Conservation (phyloP, 2,113 vertebrate genomes). For the Oncorhynchus mykiss region DNA sequence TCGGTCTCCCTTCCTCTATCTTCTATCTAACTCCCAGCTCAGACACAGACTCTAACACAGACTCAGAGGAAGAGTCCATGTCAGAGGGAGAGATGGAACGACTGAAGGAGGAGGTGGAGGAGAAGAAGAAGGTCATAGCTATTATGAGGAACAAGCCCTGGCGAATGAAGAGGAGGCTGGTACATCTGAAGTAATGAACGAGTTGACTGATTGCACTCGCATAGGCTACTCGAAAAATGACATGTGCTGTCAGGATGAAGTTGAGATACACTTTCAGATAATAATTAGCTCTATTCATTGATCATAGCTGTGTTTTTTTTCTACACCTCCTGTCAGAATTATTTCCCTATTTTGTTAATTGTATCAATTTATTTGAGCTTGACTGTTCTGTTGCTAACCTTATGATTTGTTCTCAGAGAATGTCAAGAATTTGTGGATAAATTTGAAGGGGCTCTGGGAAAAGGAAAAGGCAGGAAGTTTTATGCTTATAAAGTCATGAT, state of each 20-base stretch:
- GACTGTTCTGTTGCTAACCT: background rate
- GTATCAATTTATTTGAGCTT: background rate
- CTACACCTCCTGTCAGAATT: background rate
- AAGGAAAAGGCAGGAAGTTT: slow-evolving; percentile 90
- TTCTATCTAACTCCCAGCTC: slow-evolving; percentile 62
- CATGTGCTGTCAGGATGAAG: too few relatives aligned
- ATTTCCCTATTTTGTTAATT: too few relatives aligned
- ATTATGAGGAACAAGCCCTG: slow-evolving; percentile 92
- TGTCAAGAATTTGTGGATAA: slow-evolving; percentile 95
- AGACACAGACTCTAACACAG: slow-evolving; percentile 69
- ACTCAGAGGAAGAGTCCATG: slow-evolving; percentile 80
- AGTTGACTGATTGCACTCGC: background rate
- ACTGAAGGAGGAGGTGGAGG: slow-evolving; percentile 93
- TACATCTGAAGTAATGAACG: slow-evolving; percentile 77
- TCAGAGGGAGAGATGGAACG: slow-evolving; percentile 85
- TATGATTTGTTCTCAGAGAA: slow-evolving; percentile 75
- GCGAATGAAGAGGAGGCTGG: slow-evolving; percentile 89
- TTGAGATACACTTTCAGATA: too few relatives aligned
- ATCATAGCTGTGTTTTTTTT: background rate
- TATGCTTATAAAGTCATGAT: slow-evolving; percentile 96
- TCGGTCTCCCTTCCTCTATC: background rate
- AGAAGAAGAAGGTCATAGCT: slow-evolving; percentile 93
- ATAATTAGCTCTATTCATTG: background rate
- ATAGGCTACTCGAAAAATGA: too few relatives aligned
- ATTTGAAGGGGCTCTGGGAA: slow-evolving; percentile 95